Evolutionary conservation across 2,797 vertebrate species (phyloP), one percentile per base, ranked within the genome.

Genomic region (Gymnodraco acuticeps): DNA sequence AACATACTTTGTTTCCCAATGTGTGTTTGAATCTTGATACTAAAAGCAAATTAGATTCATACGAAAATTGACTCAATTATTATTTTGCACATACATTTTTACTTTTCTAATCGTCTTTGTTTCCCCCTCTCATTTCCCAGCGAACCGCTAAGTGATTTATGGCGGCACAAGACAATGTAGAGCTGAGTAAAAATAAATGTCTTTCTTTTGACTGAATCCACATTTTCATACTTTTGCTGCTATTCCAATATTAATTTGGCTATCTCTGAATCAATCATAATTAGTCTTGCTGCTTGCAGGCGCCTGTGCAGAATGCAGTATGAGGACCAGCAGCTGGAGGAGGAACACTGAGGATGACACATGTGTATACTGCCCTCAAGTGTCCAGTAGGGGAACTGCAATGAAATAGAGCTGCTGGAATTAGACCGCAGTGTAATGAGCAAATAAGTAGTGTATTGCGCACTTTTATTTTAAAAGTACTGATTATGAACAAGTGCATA

Each of bases 241-340:
- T 75, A 81, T 89, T 92, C 87, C 87, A 89, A 88, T 90, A 93
- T 91, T 92, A 93, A 93, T 93, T 90, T 82, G 81, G 73, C 86
- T 93, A 95, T 94, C 93, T 88, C 69, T 58, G 75, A 89, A 92
- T 91, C 82, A 83, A 94, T 94, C 92, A 92, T 93, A 93, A 94
- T 95, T 94, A 92, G 84, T 88, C 75, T 79, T 80, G 78, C 73
- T 81, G 76, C 72, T 71, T 75, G 85, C 77, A 75, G n/a, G n/a
- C n/a, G 70, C 61, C 76, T 78, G 74, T 78, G 72, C 75, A 88
- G 89, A 87, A 86, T 83, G 76, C 79, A 71, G 50, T 60, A 81
- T 63, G 71, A 86, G 70, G 65, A 79, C 67, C 50, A 60, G 33
- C 14, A 46, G 50, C 12, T 41, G 0, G 53, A 72, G 61, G 56